Conservation (phyloP, 2,113 vertebrate genomes). For the Cavia porcellus region DNA sequence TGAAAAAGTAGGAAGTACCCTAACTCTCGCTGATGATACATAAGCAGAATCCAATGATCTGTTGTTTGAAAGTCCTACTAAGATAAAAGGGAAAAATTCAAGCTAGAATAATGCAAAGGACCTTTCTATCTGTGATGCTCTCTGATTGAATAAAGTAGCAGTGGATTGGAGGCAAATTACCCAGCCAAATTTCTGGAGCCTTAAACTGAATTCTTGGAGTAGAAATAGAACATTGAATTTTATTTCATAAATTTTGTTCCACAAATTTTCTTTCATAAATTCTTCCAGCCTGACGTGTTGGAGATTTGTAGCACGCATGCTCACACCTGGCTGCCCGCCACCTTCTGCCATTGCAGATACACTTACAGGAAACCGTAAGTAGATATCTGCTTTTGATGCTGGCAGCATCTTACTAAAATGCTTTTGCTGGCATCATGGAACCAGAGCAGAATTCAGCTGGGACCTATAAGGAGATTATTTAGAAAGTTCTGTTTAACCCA, state of each 20-base stretch:
- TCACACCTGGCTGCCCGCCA: conserved; percentile 84
- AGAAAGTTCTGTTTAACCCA: conserved; percentile 81
- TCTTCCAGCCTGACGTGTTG: conserved; percentile 81
- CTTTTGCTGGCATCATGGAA: conserved; percentile 84
- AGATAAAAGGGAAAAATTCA: neutral
- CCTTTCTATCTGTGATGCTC: conserved; percentile 59
- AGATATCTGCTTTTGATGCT: conserved; percentile 82
- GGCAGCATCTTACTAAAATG: conserved; percentile 84
- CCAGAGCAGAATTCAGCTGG: conserved; percentile 84
- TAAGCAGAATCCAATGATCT: conserved; percentile 2
- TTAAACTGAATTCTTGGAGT: conserved; percentile 80
- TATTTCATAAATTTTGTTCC: conserved; percentile 77
- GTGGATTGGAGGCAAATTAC: conserved; percentile 56
- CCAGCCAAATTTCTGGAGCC: conserved; percentile 72
- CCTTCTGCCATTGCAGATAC: conserved; percentile 85
- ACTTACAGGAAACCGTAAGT: conserved; percentile 83
- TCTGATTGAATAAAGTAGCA: conserved; percentile 68
- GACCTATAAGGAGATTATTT: conserved; percentile 85
- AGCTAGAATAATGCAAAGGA: conserved; percentile 27
- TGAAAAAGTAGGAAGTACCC: conserved; percentile 7
- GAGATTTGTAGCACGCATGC: conserved; percentile 81
- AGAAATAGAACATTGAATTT: conserved; percentile 82
- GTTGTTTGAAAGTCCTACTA: conserved; percentile 8
- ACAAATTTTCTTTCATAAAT: conserved; percentile 80
- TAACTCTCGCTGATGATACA: neutral